A percentile compares a stretch with the other conserved stretches of the same genome.
phyloP scores from a whole-genome alignment of 2,888 invertebrate species.

The Hypomecis punctinalis region DNA sequence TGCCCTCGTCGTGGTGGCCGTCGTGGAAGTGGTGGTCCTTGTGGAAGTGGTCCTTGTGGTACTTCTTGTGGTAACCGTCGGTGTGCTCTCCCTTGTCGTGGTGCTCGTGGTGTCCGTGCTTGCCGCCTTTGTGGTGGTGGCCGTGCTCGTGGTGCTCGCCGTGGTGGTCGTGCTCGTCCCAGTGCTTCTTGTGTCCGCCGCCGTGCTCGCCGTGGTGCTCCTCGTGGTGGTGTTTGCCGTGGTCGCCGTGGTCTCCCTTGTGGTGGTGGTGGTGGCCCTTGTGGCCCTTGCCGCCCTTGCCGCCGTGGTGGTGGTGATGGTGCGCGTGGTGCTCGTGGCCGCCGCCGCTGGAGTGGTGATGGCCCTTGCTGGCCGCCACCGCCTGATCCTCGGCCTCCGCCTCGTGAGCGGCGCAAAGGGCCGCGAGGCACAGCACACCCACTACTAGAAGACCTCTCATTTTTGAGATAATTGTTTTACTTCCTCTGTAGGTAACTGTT shows the following conservation, averaged over 20 bases:
- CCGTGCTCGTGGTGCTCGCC: conserved; percentile 91
- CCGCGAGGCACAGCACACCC: conserved; percentile 71
- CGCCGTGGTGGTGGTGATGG: conserved; percentile 89
- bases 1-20: conserved; percentile 92
- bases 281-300: conserved; percentile 91
- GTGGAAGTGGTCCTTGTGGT: conserved; percentile 94
- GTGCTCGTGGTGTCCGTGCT: conserved; percentile 92
- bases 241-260: conserved; percentile 90
- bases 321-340: conserved; percentile 88
- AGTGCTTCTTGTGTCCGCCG: conserved; percentile 92
- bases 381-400: conserved; percentile 67
- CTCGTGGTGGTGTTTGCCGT: conserved; percentile 91
- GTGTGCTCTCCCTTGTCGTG: conserved; percentile 94
- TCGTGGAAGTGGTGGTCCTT: conserved; percentile 96
- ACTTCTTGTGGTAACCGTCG: conserved; percentile 93
- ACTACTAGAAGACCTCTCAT: conserved; percentile 72
- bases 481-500: conserved; percentile 50
- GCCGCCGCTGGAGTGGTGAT: conserved; percentile 85
- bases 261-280: conserved; percentile 91
- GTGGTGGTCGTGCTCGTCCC: conserved; percentile 90
- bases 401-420: conserved; percentile 63
- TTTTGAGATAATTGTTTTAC: conserved; percentile 44
- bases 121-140: conserved; percentile 91
- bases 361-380: conserved; percentile 80
- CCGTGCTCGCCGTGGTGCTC: conserved; percentile 90